Base-by-base conservation (phyloP, 2,888 invertebrate genomes). In the Chorisops tibialis region DNA sequence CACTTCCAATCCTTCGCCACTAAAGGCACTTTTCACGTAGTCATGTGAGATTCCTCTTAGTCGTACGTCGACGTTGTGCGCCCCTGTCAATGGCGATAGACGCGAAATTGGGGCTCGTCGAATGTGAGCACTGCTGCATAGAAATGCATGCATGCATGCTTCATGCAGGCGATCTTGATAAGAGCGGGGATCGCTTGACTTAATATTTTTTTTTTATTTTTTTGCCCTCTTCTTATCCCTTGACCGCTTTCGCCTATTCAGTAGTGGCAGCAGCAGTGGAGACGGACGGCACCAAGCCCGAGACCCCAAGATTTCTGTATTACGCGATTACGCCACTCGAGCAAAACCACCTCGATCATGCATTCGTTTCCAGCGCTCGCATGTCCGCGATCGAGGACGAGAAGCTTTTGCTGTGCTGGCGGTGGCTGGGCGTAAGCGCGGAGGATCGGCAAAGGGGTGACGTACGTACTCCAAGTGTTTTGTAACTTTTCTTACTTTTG, bases 91-190 rank as follows among this genome's bases (percentile, higher is more conserved):
- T 43, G 19, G n/a, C 21, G 41, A 4, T 18, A 16, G 22, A 22
- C 14, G 54, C 22, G 43, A 43, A 54, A 54, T 43, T 54, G 41
- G 54, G 54, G 54, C 54, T 54, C 6, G 43, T 24, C n/a, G 54
- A 24, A 54, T 54, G 54, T 54, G 54, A 14, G 54, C 54, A 16
- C n/a, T 5, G 16, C 41, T 6, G 6, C 21, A 19, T 22, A 50
- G 43, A 38, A 4, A 54, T 41, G 41, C 52, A 39, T n/a, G 30
- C 30, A 7, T 30, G 30, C 5, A 30, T 30, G 9, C 3, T 30
- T 30, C 30, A 30, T 52, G 54, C 54, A 24, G 54, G 54, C 41
- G 43, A 54, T 54, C 54, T 39, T 41, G 54, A 54, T 54, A 54
- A 43, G 54, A 54, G 37, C 39, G 54, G 54, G 54, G 54, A 41